Evolutionary conservation across 2,113 vertebrate genomes (phyloP), one percentile per base, ranked within the genome.

Genomic region (Conger conger): DNA sequence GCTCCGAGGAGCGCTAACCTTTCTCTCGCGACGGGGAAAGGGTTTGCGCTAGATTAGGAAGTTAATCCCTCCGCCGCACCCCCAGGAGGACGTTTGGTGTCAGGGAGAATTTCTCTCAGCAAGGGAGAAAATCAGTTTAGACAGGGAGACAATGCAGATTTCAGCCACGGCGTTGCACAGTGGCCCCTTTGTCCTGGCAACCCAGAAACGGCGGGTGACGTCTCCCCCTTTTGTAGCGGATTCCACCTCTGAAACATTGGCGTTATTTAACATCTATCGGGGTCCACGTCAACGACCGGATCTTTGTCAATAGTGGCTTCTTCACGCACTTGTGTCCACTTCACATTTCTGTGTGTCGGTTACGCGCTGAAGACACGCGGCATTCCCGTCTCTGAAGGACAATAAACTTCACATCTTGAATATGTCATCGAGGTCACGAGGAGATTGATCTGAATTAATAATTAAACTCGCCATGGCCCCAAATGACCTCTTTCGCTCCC

Each of bases 41-140:
- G 79, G 81, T 88, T 79, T 79, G 73, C 77, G 57, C 53, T 80
- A 88, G 84, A 88, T 87, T 87, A 87, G 83, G 45, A 38, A 88
- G 80, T 84, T 88, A 86, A 86, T 87, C 86, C 82, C 83, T 82
- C 42, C 82, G 18, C 63, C 80, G 82, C 73, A 78, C 84, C 82
- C 78, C 57, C 13, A 40, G 57, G 50, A 33, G 82, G 83, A 83
- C 85, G 82, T 23, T 40, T 36, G 42, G 81, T 80, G 77, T 84
- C 80, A 76, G 76, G n/a, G 82, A 45, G n/a, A 83, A 85, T 86
- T 86, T 77, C 78, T 86, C 18, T 85, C 45, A 38, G n/a, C 38
- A 36, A 33, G 9, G 76, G 3, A 42, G 60, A 83, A 78, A 76
- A 84, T 50, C 80, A 79, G 82, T 50, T 38, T 81, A 36, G 79